These are phyloP conservation scores for Drosophila neonasuta DNA, from an alignment of 2,888 invertebrate species.

Conservation along the genomic window DNA sequence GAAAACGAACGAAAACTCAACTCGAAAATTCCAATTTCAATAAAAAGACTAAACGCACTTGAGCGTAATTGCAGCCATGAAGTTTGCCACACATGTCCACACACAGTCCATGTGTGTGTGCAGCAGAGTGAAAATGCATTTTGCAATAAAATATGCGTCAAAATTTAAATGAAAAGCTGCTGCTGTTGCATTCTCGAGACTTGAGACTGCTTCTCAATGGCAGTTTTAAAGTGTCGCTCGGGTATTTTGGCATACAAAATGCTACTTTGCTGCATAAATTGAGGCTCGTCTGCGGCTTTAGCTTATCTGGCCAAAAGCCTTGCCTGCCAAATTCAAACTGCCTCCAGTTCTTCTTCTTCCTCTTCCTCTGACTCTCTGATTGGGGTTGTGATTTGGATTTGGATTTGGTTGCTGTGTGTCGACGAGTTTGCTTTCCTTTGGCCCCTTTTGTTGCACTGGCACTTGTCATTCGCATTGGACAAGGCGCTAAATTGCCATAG, in stretches of 20 bases:
- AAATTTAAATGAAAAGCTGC: constrained; percentile 69
- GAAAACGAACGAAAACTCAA: constrained; percentile 48
- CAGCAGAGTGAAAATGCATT: constrained; percentile 44
- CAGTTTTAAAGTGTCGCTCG: constrained; percentile 45
- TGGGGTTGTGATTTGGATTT: constrained; percentile 4
- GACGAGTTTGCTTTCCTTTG: constrained; percentile 18
- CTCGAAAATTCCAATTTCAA: constrained; percentile 64
- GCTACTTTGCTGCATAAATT: constrained; percentile 61
- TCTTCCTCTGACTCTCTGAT: constrained; percentile 16
- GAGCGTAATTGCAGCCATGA: constrained; percentile 72
- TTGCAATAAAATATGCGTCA: constrained; percentile 67
- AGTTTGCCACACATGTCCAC: constrained; percentile 23
- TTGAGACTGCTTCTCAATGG: constrained; percentile 16
- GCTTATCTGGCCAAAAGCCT: constrained; percentile 57
- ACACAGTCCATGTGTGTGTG: not conserved
- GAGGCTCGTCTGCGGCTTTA: constrained; percentile 45
- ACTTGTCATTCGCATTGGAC: constrained; percentile 49
- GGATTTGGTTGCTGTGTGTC: constrained; percentile 10
- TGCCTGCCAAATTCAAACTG: constrained; percentile 24
- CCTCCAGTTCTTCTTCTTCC: constrained; percentile 1
- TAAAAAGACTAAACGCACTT: constrained; percentile 69
- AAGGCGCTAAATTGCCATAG: constrained; percentile 66
- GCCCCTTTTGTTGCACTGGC: constrained; percentile 21
- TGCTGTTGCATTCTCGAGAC: not conserved
- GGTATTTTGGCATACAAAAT: constrained; percentile 38